Conservation (phyloP, 1,140 invertebrate genomes). For the Sesamia nonagrioides region DNA sequence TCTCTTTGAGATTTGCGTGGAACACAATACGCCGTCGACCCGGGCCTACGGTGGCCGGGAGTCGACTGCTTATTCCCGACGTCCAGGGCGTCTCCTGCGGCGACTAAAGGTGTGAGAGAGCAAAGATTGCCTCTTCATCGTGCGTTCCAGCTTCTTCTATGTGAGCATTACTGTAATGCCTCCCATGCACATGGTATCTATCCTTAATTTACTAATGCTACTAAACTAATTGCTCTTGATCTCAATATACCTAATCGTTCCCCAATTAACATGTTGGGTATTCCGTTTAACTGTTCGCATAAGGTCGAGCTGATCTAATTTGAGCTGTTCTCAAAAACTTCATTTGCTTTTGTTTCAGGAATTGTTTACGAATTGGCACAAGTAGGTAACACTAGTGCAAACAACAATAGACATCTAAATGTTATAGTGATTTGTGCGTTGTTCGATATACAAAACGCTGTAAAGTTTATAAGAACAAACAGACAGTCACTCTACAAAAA, state of each 20-base stretch:
- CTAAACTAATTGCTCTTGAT: neutral
- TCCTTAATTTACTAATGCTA: neutral
- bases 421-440: neutral
- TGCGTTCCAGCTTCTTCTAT: too few relatives aligned
- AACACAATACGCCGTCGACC: too few relatives aligned
- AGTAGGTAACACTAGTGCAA: neutral
- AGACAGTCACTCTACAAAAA: too few relatives aligned
- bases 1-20: too few relatives aligned
- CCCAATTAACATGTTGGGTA: neutral
- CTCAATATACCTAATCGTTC: neutral
- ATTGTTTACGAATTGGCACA: neutral
- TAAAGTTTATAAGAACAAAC: neutral
- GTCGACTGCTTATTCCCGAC: too few relatives aligned
- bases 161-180: too few relatives aligned
- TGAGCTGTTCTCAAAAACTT: constrained; percentile 1
- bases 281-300: neutral
- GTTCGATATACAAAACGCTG: neutral
- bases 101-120: too few relatives aligned
- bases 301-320: constrained; percentile 4
- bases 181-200: neutral
- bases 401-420: neutral
- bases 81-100: too few relatives aligned
- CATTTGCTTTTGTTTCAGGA: neutral
- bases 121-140: too few relatives aligned
- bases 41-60: too few relatives aligned